Evolutionary conservation across 1,140 invertebrate genomes (phyloP).

Genomic region (Drosophila ohnishii): DNA sequence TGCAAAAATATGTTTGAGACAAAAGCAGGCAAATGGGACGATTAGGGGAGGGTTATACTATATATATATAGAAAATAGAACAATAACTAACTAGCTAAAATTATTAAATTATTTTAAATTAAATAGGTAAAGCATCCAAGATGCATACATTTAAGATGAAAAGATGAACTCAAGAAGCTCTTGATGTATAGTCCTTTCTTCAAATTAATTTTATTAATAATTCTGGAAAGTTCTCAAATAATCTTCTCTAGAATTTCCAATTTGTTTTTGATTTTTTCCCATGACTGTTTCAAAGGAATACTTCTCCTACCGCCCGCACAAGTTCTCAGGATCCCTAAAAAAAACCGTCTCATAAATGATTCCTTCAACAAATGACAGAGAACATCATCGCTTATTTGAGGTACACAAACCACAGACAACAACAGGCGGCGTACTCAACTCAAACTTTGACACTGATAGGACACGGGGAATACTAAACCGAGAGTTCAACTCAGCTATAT

Average conservation of each 20-base stretch:
- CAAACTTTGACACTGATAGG: constrained; percentile 70
- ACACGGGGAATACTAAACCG: constrained; percentile 48
- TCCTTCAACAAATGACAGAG: constrained; percentile 41
- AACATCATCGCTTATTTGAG: constrained; percentile 30
- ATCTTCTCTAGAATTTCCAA: not conserved
- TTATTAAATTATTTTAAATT: too few relatives aligned
- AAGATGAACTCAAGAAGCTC: too few relatives aligned
- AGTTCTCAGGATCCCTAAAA: constrained; percentile 19
- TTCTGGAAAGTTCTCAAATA: not conserved
- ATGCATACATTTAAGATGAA: too few relatives aligned
- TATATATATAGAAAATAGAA: not conserved
- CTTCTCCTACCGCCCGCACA: constrained; percentile 13
- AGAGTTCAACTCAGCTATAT: constrained; percentile 29
- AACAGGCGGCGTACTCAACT: constrained; percentile 42
- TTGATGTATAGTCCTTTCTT: too few relatives aligned
- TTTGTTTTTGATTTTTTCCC: constrained; percentile 20
- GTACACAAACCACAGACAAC: constrained; percentile 27
- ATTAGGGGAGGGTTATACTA: too few relatives aligned
- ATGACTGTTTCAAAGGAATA: constrained; percentile 20
- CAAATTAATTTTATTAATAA: too few relatives aligned
- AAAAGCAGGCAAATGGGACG: constrained; percentile 7
- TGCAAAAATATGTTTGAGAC: constrained; percentile 15
- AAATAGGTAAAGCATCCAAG: too few relatives aligned
- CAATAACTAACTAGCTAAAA: too few relatives aligned
- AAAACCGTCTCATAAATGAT: constrained; percentile 30